Base-by-base conservation (phyloP, 1,140 invertebrate genomes). In the Heterodera carotae region DNA sequence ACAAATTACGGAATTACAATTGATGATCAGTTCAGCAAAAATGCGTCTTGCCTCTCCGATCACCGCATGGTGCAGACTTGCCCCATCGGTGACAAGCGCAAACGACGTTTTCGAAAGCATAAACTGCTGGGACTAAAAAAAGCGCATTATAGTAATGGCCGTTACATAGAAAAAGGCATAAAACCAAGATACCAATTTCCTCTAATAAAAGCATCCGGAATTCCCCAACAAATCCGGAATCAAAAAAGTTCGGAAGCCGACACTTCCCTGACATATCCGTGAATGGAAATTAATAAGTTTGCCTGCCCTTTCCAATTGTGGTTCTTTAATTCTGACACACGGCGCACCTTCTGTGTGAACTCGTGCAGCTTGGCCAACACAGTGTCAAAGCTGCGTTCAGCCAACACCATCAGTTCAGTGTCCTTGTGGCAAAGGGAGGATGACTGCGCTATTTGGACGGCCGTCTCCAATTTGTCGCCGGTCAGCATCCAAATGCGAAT, bases 391-490 rank as follows among this genome's bases (percentile, higher is more conserved):
- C 95, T 89, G 90, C 96, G 43, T 90, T 97, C 94, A 89, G 98
- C 97, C 34, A 99, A 91, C 73, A 97, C 92, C 75, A 98, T 90
- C 34, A 98, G 90, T 82, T 93, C 92, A 92, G 94, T 97, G 80
- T 91, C 91, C 86, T 93, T 91, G 70, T 91, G 92, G 67, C 98
- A 92, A 48, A 99, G 91, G 82, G 91, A 92, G 85, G 94, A 96
- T 6, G 96, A 97, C 88, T 98, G 95, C 89, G 91, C 96, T 88
- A 99, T 98, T 89, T 98, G 98, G 76, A 99, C 98, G 67, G 97
- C 97, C 36, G 97, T 99, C 90, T 99, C 97, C 89, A 97, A 95
- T 89, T 98, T 99, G 89, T 99, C 97, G 27, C 97, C 97, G 7
- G 97, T 99, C 78, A 99, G 90, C 43, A 99, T 93, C 97, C 97